phyloP scores from a whole-genome alignment of 92 coral and sea anemone genomes.

The Scolanthus callimorphus region DNA sequence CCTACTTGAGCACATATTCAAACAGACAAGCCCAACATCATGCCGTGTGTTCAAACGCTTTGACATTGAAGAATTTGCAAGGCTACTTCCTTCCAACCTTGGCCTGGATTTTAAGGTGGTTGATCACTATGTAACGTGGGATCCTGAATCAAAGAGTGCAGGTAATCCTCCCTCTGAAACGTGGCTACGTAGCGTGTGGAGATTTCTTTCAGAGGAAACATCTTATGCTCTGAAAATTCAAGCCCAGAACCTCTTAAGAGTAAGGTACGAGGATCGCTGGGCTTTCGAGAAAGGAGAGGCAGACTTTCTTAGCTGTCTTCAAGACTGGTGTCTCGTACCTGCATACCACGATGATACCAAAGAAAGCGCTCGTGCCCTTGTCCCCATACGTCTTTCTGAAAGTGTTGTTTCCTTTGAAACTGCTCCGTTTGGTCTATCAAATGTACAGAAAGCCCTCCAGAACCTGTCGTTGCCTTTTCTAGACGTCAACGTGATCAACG shows the following conservation, averaged over 20 bases:
- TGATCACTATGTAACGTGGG: conserved; percentile 10
- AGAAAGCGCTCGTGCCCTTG: conserved; percentile 11
- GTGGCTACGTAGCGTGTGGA: conserved; percentile 32
- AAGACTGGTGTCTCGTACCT: conserved; percentile 43
- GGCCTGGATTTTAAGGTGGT: neutral
- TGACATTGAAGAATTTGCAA: conserved; percentile 20
- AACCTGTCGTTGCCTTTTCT: conserved; percentile 31
- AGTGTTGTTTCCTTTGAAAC: conserved; percentile 12
- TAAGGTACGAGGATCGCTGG: too few species aligned
- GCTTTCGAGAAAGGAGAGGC: too few species aligned
- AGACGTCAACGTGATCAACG: conserved; percentile 1
- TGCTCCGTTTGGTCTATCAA: neutral
- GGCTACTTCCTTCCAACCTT: neutral
- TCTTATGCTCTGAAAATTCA: too few species aligned
- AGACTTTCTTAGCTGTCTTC: too few species aligned
- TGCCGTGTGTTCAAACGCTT: conserved; percentile 10
- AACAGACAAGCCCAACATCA: neutral
- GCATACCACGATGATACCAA: conserved; percentile 18
- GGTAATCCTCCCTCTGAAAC: neutral
- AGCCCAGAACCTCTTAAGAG: too few species aligned
- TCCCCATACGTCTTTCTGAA: conserved; percentile 25
- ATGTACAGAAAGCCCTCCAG: conserved; percentile 16
- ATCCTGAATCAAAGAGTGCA: neutral
- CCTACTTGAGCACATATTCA: neutral
- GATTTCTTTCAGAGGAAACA: conserved; percentile 8